Percentiles rank a stretch among this genome's conserved stretches.
phyloP scores from a whole-genome alignment of 2,797 vertebrate species.

The Artibeus jamaicensis region DNA sequence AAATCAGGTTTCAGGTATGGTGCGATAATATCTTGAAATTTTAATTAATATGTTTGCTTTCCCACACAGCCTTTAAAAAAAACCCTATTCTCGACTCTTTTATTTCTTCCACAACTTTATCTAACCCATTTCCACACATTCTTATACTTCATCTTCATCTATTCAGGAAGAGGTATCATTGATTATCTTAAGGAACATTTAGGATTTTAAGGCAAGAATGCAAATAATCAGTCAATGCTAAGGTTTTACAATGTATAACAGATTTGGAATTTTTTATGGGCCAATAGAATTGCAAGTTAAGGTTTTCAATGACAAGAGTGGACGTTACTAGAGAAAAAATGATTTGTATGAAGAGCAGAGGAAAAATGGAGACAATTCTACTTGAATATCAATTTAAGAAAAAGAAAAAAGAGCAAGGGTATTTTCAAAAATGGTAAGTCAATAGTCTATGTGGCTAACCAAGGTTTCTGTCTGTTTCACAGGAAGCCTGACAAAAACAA shows the following conservation, averaged over 20 bases:
- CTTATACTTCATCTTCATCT: not conserved
- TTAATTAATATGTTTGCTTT: not conserved
- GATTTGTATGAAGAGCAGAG: not conserved
- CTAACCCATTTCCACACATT: not conserved
- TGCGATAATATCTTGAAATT: slow-evolving; percentile 13
- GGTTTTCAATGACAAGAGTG: not conserved
- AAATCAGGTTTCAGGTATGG: not conserved
- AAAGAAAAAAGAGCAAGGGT: not conserved
- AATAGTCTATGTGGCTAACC: not conserved
- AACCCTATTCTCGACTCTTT: not conserved
- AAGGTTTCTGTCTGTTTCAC: not conserved
- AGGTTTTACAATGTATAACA: too few relatives aligned
- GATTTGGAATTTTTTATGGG: not conserved
- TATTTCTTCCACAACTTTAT: not conserved
- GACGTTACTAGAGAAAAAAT: not conserved
- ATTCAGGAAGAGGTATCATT: not conserved
- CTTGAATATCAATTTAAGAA: too few relatives aligned
- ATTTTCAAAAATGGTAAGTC: not conserved
- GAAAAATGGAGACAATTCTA: too few relatives aligned
- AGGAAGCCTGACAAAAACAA: not conserved
- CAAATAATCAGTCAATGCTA: too few relatives aligned
- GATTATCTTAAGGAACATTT: not conserved
- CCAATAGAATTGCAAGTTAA: not conserved
- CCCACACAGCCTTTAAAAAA: not conserved
- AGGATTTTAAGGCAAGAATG: not conserved